These are phyloP conservation scores for Plagodis pulveraria DNA, from an alignment of 2,888 invertebrate species.

Conservation along the genomic window DNA sequence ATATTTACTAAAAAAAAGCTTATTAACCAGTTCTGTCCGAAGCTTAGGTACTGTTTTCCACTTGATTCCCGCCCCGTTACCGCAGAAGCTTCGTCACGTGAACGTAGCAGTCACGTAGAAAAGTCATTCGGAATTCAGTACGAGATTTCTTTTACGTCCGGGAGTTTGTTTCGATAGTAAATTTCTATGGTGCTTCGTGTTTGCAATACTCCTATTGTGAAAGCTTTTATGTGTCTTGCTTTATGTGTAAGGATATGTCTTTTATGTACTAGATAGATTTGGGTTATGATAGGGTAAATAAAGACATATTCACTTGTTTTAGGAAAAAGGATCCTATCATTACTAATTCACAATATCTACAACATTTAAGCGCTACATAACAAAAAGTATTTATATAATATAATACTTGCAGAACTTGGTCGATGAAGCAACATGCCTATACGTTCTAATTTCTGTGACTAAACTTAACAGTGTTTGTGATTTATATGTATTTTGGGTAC, in stretches of 20 bases:
- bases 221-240: slow-evolving; percentile 30
- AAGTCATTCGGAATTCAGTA: slow-evolving; percentile 72
- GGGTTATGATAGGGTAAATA: background rate
- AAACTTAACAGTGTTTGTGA: no score
- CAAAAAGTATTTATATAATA: no score
- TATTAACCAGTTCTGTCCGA: background rate
- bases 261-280: slow-evolving; percentile 13
- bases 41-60: slow-evolving; percentile 28
- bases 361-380: no score
- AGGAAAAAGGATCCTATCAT: no score
- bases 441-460: no score
- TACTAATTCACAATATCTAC: no score
- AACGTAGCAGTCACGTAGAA: slow-evolving; percentile 53
- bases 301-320: no score
- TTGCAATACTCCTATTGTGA: slow-evolving; percentile 40
- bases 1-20: no score
- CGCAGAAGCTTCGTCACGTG: slow-evolving; percentile 49
- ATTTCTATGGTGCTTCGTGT: slow-evolving; percentile 49
- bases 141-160: slow-evolving; percentile 50
- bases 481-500: no score
- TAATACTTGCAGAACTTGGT: no score
- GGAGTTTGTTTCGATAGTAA: slow-evolving; percentile 68
- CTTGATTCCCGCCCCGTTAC: slow-evolving; percentile 7
- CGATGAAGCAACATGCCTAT: no score
- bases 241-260: slow-evolving; percentile 10